These are phyloP conservation scores for Zaprionus lachaisei DNA, from an alignment of 1,140 invertebrate species.

Conservation along the genomic window DNA sequence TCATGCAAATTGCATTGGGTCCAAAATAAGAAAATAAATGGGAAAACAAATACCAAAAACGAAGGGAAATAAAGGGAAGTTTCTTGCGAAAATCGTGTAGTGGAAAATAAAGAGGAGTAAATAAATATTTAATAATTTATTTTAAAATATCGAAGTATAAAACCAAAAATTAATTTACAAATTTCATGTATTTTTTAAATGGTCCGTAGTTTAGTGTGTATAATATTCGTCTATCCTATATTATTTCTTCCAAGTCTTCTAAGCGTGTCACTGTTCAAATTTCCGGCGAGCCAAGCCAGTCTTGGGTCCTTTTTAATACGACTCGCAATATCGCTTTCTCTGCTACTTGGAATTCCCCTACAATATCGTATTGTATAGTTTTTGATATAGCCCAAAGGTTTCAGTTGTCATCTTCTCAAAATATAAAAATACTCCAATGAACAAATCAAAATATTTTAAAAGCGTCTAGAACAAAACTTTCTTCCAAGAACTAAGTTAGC, in stretches of 20 bases:
- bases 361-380: slow-evolving; percentile 25
- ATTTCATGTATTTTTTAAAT: slow-evolving; percentile 72
- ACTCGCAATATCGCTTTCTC: slow-evolving; percentile 1
- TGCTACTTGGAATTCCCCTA: slow-evolving; percentile 6
- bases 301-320: slow-evolving; percentile 8
- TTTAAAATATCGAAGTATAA: slow-evolving; percentile 11
- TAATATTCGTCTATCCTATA: slow-evolving; percentile 46
- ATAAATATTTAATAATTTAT: slow-evolving; percentile 30
- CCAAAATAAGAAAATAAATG: slow-evolving; percentile 50
- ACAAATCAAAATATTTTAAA: slow-evolving; percentile 72
- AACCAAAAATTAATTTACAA: slow-evolving; percentile 29
- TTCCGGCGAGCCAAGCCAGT: slow-evolving; percentile 2
- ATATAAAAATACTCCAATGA: slow-evolving; percentile 42
- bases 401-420: slow-evolving; percentile 53
- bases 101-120: slow-evolving; percentile 37
- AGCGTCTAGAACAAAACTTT: slow-evolving; percentile 60
- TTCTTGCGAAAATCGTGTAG: slow-evolving; percentile 38
- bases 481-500: slow-evolving; percentile 79
- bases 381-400: slow-evolving; percentile 57
- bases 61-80: not conserved
- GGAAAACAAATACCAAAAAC: slow-evolving; percentile 16
- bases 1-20: slow-evolving; percentile 77
- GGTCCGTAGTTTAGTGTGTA: slow-evolving; percentile 75
- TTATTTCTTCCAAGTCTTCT: slow-evolving; percentile 35
- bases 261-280: slow-evolving; percentile 5